These are phyloP conservation scores for Lanius ludovicianus DNA, from an alignment of 2,113 vertebrate species.

Conservation along the genomic window DNA sequence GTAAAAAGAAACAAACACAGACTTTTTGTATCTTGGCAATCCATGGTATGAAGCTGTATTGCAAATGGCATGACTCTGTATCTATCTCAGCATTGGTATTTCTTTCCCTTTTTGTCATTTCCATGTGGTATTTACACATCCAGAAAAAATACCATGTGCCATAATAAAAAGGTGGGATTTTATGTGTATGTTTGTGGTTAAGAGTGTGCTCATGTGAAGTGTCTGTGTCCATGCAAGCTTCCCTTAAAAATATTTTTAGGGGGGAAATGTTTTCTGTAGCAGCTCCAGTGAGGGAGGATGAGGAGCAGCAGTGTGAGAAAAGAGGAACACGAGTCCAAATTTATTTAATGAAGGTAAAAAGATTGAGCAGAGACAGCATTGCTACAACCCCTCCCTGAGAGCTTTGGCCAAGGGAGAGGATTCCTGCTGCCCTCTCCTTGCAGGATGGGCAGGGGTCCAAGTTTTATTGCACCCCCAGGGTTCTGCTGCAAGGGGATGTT, in stretches of 20 bases:
- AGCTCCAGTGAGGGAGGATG: neutral
- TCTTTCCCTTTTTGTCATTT: slow-evolving; percentile 44
- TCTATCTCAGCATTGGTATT: slow-evolving; percentile 45
- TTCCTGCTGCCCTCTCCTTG: neutral
- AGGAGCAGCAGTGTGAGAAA: neutral
- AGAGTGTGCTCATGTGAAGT: neutral
- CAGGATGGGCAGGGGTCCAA: neutral
- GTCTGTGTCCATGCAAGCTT: neutral
- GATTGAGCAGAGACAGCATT: neutral
- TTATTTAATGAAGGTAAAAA: neutral
- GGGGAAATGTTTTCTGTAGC: neutral
- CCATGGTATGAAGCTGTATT: slow-evolving; percentile 54
- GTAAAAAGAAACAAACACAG: slow-evolving; percentile 7
- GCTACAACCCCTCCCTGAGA: accelerated
- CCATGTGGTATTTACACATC: slow-evolving; percentile 20
- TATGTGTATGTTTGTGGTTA: slow-evolving; percentile 20
- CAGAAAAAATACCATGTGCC: neutral
- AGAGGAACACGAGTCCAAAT: neutral
- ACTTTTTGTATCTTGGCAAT: slow-evolving; percentile 55
- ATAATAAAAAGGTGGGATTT: slow-evolving; percentile 68
- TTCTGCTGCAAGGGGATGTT: neutral
- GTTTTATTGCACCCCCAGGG: neutral
- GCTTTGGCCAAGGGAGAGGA: neutral
- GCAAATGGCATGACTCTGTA: slow-evolving; percentile 43
- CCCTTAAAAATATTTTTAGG: neutral